phyloP scores from a whole-genome alignment of 2,797 vertebrate genomes.

The Ammospiza maritima region DNA sequence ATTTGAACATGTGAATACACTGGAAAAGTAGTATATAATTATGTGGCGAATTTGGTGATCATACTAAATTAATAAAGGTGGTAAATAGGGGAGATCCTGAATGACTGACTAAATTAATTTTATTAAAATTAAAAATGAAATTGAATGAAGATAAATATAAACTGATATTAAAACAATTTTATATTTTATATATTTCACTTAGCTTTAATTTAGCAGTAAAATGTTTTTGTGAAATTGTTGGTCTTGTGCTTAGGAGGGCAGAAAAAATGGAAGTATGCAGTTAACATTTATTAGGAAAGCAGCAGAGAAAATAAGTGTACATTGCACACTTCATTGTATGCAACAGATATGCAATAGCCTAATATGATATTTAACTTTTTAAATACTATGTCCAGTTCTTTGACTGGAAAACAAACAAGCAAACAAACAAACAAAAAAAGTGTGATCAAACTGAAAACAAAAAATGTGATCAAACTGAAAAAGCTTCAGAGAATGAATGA shows the following conservation, averaged over 20 bases:
- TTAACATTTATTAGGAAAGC: not conserved
- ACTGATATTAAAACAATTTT: not conserved
- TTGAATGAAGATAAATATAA: not conserved
- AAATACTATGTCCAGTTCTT: not conserved
- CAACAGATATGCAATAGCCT: not conserved
- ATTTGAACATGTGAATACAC: not conserved
- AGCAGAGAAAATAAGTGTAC: not conserved
- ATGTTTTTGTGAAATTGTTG: not conserved
- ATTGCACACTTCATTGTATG: not conserved
- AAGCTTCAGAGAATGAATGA: not conserved
- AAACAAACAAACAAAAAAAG: not conserved
- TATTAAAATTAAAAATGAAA: not conserved
- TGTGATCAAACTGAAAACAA: not conserved
- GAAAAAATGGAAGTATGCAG: not conserved
- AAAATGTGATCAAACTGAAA: not conserved
- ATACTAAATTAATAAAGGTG: not conserved
- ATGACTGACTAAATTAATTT: not conserved
- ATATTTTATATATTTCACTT: not conserved
- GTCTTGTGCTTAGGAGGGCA: not conserved
- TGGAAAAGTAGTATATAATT: not conserved
- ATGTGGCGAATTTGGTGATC: not conserved
- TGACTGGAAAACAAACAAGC: not conserved
- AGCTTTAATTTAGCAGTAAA: not conserved
- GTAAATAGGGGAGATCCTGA: not conserved
- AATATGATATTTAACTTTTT: not conserved